Evolutionary conservation across 2,113 vertebrate species (phyloP).

Genomic region (Pao palembangensis): DNA sequence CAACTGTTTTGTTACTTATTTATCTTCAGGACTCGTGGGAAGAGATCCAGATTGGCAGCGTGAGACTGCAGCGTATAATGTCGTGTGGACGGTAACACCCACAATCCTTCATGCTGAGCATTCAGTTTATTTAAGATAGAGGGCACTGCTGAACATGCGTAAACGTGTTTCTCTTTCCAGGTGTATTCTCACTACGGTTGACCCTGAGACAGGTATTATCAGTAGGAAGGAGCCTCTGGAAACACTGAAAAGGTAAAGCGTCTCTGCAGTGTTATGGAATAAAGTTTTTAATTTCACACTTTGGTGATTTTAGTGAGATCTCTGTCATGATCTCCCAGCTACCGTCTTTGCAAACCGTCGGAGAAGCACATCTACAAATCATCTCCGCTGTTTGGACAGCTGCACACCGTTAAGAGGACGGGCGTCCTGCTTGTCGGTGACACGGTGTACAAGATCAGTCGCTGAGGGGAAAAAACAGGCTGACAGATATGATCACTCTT

Average conservation of each 20-base stretch:
- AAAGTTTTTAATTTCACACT: background rate
- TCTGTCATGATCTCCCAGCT: slow-evolving; percentile 66
- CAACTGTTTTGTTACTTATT: slow-evolving; percentile 40
- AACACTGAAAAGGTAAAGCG: slow-evolving; percentile 84
- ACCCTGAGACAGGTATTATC: slow-evolving; percentile 89
- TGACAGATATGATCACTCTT: background rate
- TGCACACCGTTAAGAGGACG: slow-evolving; percentile 77
- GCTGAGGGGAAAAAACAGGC: slow-evolving; percentile 24
- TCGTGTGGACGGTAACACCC: slow-evolving; percentile 85
- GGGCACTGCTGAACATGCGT: background rate
- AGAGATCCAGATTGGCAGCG: slow-evolving; percentile 82
- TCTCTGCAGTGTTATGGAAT: background rate
- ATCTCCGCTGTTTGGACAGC: slow-evolving; percentile 82
- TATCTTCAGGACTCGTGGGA: slow-evolving; percentile 86
- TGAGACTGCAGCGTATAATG: slow-evolving; percentile 79
- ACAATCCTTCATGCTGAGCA: background rate
- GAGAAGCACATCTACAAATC: slow-evolving; percentile 78
- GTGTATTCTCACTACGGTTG: slow-evolving; percentile 88
- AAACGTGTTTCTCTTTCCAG: slow-evolving; percentile 60
- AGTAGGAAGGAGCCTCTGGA: slow-evolving; percentile 88
- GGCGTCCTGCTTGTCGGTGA: slow-evolving; percentile 83
- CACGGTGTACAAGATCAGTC: slow-evolving; percentile 78
- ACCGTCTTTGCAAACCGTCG: slow-evolving; percentile 79
- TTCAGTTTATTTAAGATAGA: too few relatives aligned
- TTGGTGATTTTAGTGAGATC: background rate